Percentiles rank a stretch among this genome's conserved stretches.
Evolutionary conservation across 2,113 vertebrate species (phyloP).

Genomic region (Tyrannus savana): DNA sequence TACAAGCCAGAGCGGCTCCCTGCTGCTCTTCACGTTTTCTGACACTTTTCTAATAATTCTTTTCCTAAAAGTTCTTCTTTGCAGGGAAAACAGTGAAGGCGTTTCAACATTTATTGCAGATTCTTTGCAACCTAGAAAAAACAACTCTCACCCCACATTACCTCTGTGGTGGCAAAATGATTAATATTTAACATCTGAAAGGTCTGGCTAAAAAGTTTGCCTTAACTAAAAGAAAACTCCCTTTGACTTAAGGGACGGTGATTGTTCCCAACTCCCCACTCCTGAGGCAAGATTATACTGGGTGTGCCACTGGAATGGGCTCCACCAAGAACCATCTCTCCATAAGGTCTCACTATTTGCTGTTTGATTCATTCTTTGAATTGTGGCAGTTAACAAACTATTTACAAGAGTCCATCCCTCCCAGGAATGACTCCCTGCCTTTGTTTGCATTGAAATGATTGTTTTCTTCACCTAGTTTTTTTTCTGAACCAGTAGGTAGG

Average conservation of each 20-base stretch:
- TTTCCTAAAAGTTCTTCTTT: background rate
- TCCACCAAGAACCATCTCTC: background rate
- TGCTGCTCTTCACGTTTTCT: background rate
- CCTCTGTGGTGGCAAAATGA: background rate
- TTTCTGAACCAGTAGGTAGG: too few species aligned
- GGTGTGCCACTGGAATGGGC: background rate
- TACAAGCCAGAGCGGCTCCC: background rate
- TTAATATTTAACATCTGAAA: background rate
- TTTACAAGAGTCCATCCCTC: background rate
- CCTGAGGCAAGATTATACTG: background rate
- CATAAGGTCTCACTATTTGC: background rate
- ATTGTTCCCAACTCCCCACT: background rate
- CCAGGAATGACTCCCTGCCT: background rate
- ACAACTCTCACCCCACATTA: background rate
- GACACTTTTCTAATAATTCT: conserved; percentile 2
- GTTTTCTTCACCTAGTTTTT: background rate
- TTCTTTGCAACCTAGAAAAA: background rate
- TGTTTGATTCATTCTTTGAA: background rate
- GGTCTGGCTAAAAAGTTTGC: background rate
- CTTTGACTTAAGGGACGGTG: background rate
- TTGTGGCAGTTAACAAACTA: background rate
- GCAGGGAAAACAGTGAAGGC: background rate
- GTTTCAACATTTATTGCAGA: background rate
- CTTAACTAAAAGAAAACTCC: background rate
- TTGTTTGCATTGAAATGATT: background rate